phyloP scores from a whole-genome alignment of 2,797 vertebrate species.

The Sebastes taczanowskii region DNA sequence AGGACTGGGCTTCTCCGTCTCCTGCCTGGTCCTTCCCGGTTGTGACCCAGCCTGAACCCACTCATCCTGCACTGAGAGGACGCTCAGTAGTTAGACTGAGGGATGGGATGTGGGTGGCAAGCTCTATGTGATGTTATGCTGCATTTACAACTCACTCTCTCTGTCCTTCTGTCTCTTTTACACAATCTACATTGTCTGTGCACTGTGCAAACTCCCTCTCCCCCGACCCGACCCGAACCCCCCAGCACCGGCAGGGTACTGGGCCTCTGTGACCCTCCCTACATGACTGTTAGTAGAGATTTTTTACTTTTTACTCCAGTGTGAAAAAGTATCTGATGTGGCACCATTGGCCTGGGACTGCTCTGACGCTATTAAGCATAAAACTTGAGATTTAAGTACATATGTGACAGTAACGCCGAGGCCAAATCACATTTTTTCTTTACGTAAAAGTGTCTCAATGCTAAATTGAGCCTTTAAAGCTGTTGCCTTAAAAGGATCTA shows the following conservation, averaged over 20 bases:
- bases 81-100: conserved; percentile 72
- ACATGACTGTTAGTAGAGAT: conserved; percentile 64
- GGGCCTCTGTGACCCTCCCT: conserved; percentile 61
- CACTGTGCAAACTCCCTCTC: conserved; percentile 75
- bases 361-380: conserved; percentile 28
- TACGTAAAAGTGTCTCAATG: conserved; percentile 26
- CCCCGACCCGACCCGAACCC: conserved; percentile 1
- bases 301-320: conserved; percentile 56
- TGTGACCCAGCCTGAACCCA: conserved; percentile 55
- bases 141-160: conserved; percentile 64
- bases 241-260: conserved; percentile 72
- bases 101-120: conserved; percentile 55
- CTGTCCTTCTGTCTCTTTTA: conserved; percentile 58
- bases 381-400: conserved; percentile 36
- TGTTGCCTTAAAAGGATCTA: conserved; percentile 39
- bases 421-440: conserved; percentile 10
- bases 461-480: conserved; percentile 16
- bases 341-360: conserved; percentile 51
- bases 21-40: conserved; percentile 73
- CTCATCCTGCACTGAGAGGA: conserved; percentile 69
- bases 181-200: conserved; percentile 72
- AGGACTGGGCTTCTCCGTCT: conserved; percentile 59
- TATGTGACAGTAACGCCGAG: conserved; percentile 32
- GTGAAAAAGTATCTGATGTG: conserved; percentile 55
- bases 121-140: conserved; percentile 66